Evolutionary conservation across 2,113 vertebrate genomes (phyloP).

Genomic region (Caloenas nicobarica): DNA sequence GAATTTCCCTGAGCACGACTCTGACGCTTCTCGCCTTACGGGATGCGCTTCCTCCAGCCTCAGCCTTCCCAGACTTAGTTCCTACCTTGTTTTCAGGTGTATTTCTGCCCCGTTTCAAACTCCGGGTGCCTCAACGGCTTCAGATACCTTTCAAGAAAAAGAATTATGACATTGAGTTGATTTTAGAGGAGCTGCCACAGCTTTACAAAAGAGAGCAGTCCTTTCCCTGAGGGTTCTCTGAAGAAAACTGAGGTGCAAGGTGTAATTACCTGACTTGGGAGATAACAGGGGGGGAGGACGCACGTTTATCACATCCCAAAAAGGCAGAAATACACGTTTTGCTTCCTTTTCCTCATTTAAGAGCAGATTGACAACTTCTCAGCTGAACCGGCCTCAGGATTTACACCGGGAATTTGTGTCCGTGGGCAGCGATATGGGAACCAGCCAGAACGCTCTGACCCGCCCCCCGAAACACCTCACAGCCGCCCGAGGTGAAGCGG

Average conservation of each 20-base stretch:
- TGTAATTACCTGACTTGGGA: too few relatives aligned
- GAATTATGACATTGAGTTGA: not conserved
- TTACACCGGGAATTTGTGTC: too few relatives aligned
- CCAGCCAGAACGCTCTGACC: not conserved
- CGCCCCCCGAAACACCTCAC: accelerated
- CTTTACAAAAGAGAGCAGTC: not conserved
- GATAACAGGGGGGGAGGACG: too few relatives aligned
- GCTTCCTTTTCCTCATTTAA: not conserved
- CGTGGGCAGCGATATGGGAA: too few relatives aligned
- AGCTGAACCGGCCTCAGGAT: too few relatives aligned
- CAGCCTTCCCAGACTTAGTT: not conserved
- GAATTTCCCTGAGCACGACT: accelerated
- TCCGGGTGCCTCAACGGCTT: not conserved
- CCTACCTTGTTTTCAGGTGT: not conserved
- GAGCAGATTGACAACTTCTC: too few relatives aligned
- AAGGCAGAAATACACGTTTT: not conserved
- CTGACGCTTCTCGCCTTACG: accelerated
- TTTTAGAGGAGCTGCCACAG: not conserved
- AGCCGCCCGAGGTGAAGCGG: not conserved
- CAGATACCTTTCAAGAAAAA: not conserved
- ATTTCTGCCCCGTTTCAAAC: not conserved
- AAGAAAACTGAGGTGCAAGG: too few relatives aligned
- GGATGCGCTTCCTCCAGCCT: too few relatives aligned
- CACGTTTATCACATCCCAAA: accelerated
- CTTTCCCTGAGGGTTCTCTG: too few relatives aligned